Conservation (phyloP, 2,797 vertebrate species). For the Pipistrellus pygmaeus region DNA sequence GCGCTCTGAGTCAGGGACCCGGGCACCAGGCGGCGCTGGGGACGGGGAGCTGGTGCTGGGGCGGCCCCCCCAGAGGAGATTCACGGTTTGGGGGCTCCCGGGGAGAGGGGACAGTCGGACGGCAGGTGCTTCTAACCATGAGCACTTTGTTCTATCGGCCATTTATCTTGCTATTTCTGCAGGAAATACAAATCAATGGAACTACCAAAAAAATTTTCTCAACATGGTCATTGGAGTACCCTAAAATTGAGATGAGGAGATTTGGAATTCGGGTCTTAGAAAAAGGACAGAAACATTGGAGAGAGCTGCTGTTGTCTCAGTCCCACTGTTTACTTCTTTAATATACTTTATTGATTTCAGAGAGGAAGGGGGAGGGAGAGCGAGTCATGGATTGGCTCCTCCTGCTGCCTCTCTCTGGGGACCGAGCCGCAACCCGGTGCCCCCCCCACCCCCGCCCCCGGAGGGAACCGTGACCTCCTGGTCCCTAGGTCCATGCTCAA, state of each 20-base stretch:
- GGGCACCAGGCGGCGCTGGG: not conserved
- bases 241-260: constrained; percentile 33
- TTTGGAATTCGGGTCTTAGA: not conserved
- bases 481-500: no score
- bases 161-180: not conserved
- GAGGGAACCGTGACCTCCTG: no score
- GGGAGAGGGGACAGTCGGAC: not conserved
- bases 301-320: not conserved
- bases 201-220: not conserved
- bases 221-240: not conserved
- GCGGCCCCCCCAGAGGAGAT: not conserved
- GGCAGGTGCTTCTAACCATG: not conserved
- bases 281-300: not conserved
- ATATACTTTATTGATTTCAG: no score
- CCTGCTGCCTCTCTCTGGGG: no score
- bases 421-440: no score
- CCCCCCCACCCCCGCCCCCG: no score
- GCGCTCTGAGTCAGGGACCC: not conserved
- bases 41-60: not conserved
- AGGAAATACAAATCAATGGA: not conserved
- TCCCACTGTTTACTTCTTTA: no score
- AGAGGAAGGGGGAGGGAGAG: no score
- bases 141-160: not conserved
- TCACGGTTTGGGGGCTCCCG: not conserved
- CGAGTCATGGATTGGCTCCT: no score